These are phyloP conservation scores for Chanos chanos DNA, from an alignment of 2,797 vertebrate species.

Conservation along the genomic window DNA sequence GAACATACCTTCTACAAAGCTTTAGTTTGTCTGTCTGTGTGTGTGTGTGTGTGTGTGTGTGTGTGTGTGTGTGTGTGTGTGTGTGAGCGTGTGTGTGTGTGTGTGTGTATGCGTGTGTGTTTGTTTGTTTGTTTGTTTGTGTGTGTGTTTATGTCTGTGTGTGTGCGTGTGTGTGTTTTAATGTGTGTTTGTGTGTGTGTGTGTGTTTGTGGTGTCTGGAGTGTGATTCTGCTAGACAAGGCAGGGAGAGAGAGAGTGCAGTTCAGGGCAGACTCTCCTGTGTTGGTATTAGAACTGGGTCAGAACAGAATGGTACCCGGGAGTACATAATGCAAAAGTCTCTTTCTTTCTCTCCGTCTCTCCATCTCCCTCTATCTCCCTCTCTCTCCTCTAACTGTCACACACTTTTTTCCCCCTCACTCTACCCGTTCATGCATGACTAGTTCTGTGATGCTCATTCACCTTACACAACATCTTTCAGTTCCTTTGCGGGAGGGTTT, in stretches of 20 bases:
- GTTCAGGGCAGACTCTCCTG: constrained; percentile 4
- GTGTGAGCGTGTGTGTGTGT: constrained; percentile 29
- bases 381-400: too few relatives aligned
- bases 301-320: neutral
- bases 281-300: constrained; percentile 16
- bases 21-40: constrained; percentile 3
- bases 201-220: constrained; percentile 8
- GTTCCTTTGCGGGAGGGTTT: too few relatives aligned
- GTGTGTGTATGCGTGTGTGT: too few relatives aligned
- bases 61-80: neutral
- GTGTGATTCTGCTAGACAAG: constrained; percentile 18
- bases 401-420: too few relatives aligned
- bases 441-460: too few relatives aligned
- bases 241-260: neutral
- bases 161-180: constrained; percentile 27
- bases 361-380: neutral
- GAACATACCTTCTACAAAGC: neutral
- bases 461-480: too few relatives aligned
- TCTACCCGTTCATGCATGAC: constrained; percentile 2
- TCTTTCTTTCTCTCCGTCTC: neutral
- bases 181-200: neutral
- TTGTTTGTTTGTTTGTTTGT: too few relatives aligned
- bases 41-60: neutral
- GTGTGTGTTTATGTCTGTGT: constrained; percentile 11
- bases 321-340: neutral